Evolutionary conservation across 2,888 invertebrate species (phyloP), one percentile per base, ranked within the genome.

Genomic region (Poecilus cupreus): DNA sequence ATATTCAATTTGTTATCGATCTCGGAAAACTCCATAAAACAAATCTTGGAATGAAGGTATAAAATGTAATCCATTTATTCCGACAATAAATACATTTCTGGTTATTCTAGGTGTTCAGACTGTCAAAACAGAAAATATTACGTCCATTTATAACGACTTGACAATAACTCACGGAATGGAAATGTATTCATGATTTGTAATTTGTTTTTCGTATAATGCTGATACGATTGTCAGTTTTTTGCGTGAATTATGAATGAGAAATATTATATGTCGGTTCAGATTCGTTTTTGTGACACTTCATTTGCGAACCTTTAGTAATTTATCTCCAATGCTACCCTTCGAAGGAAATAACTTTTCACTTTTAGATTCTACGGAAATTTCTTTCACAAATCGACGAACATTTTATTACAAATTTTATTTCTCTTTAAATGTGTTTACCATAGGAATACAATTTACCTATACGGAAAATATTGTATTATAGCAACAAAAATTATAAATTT

Each of bases 211-310:
- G 18, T 18, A 16, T 68, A 68, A 68, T 68, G 37, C 64, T 22
- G 18, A 68, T 37, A 20, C 37, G 37, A 37, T 68, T 68, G 64
- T 68, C 64, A 68, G 22, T n/a, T 68, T 68, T 68, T 68, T 68
- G 11, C 18, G 13, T 68, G 20, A 39, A 37, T 68, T 68, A 68
- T 68, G 64, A 37, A 20, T 37, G 64, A 68, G 37, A 68, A 68
- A 68, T 68, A 68, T 68, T 60, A 60, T 60, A 26, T 60, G 60
- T 60, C 26, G 1, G 3, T 26, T n/a, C 5, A 1, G 13, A 60
- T 60, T 60, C 13, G 64, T 68, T 68, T 68, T 68, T 68, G 37
- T 68, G 64, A 68, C 32, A 68, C 32, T 37, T 39, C 26, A 68
- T 68, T 39, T 68, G 37, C 64, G 37, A 37, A 68, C 11, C 37